Evolutionary conservation across 1,140 invertebrate species (phyloP), one percentile per base, ranked within the genome.

Genomic region (Musca domestica): DNA sequence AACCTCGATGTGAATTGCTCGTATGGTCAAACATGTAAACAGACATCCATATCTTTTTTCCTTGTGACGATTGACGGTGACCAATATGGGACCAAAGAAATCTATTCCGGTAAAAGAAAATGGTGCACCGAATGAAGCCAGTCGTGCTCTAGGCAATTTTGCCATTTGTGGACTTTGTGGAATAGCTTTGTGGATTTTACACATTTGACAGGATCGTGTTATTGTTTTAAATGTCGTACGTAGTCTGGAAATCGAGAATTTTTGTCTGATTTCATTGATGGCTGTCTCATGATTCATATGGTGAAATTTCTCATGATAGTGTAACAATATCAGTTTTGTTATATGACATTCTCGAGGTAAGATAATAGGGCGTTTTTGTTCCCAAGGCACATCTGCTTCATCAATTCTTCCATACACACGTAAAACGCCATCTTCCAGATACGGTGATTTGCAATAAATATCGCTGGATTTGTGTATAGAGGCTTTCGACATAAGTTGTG

Each of bases 181-280:
- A 3, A n/a, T 5, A 5, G 56, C 56, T 15, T 17, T 27, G 5
- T 15, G 14, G 15, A 27, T 61, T 61, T 61, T 61, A 23, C 56
- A 61, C 23, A 61, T 27, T 27, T 61, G 56, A 30, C 56, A 61
- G n/a, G n/a, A 17, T 51, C 49, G n/a, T n/a, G 49, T n/a, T 51
- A 51, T n/a, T 51, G 15, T 17, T 51, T 23, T 19, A 17, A 54
- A 12, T 22, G 23, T 12, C 2, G 19, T 22, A 22, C 52, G 52
- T 20, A 54, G n/a, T 14, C 52, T 54, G 10, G 52, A 23, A 66
- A 71, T 46, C 48, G 7, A 15, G 10, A 15, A 6, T 70, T 7
- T n/a, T n/a, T n/a, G n/a, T n/a, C n/a, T n/a, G n/a, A n/a, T n/a
- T n/a, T n/a, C n/a, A n/a, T n/a, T n/a, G n/a, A n/a, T n/a, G n/a